phyloP scores from a whole-genome alignment of 2,888 invertebrate genomes.

The Omphaloscelis lunosa region DNA sequence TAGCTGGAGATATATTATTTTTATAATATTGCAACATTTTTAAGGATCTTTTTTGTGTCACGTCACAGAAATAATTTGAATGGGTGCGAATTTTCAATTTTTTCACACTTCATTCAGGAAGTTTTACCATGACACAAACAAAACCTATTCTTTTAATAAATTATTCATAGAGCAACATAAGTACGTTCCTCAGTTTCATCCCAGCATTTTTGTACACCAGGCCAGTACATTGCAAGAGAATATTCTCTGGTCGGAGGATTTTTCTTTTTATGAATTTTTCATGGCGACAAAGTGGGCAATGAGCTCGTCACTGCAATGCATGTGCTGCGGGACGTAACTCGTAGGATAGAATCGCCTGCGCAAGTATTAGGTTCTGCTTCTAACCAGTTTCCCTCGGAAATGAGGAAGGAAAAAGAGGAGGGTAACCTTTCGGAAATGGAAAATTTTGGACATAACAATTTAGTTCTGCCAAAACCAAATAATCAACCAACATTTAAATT shows the following conservation, averaged over 20 bases:
- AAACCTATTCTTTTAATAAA: slow-evolving; percentile 19
- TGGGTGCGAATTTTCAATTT: not conserved
- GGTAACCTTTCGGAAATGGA: not conserved
- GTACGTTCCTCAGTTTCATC: slow-evolving; percentile 15
- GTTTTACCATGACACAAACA: slow-evolving; percentile 22
- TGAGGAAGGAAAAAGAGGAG: too few species aligned
- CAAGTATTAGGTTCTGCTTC: slow-evolving; percentile 13
- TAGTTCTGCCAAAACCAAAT: not conserved
- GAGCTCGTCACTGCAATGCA: slow-evolving; percentile 59
- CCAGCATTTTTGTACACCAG: slow-evolving; percentile 28
- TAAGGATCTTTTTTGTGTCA: not conserved
- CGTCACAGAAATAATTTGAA: not conserved
- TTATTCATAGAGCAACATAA: slow-evolving; percentile 29
- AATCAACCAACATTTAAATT: not conserved
- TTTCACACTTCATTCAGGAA: not conserved
- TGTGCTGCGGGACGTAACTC: slow-evolving; percentile 42
- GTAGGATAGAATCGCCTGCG: slow-evolving; percentile 27
- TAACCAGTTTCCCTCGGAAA: not conserved
- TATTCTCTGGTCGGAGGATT: slow-evolving; percentile 41
- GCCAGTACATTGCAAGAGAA: slow-evolving; percentile 24
- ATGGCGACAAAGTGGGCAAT: slow-evolving; percentile 64
- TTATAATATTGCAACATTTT: not conserved
- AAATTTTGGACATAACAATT: not conserved
- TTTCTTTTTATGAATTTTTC: slow-evolving; percentile 68
- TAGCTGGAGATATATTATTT: not conserved